A percentile compares a stretch with the other conserved stretches of the same genome.
Evolutionary conservation across 2,113 vertebrate genomes (phyloP).

Genomic region (Dromiciops gliroides): DNA sequence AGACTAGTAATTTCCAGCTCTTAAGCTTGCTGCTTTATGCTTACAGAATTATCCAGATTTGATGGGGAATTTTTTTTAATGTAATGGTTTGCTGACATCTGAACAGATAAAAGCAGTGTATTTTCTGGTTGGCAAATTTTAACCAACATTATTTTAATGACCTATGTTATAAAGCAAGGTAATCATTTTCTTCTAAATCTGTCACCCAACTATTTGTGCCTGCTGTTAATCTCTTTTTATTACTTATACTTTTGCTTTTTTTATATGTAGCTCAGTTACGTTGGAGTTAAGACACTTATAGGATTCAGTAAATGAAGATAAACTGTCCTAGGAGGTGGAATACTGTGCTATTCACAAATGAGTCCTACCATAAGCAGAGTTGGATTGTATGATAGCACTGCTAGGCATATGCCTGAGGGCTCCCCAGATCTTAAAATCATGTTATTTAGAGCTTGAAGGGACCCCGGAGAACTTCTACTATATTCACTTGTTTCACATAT

Average conservation of each 20-base stretch:
- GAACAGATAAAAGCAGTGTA: slow-evolving; percentile 69
- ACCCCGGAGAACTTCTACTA: background rate
- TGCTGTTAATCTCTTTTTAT: slow-evolving; percentile 39
- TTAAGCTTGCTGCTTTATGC: slow-evolving; percentile 66
- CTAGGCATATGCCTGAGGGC: background rate
- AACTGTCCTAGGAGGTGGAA: background rate
- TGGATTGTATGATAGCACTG: background rate
- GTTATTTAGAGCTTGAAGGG: background rate
- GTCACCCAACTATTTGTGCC: slow-evolving; percentile 22
- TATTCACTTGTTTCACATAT: background rate
- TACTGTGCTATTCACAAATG: background rate
- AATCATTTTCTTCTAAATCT: slow-evolving; percentile 49
- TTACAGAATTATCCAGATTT: slow-evolving; percentile 76
- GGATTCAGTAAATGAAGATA: background rate
- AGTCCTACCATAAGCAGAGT: background rate
- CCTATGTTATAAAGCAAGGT: slow-evolving; percentile 48
- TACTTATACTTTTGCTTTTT: slow-evolving; percentile 13
- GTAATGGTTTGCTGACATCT: slow-evolving; percentile 65
- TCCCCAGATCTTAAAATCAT: background rate
- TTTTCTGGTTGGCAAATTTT: slow-evolving; percentile 61
- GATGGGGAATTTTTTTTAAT: slow-evolving; percentile 72
- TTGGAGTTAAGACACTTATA: background rate
- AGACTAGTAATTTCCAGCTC: slow-evolving; percentile 43
- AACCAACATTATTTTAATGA: slow-evolving; percentile 69
- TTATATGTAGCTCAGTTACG: background rate